phyloP scores from a whole-genome alignment of 1,140 invertebrate species.

The Saccostrea glomerata region DNA sequence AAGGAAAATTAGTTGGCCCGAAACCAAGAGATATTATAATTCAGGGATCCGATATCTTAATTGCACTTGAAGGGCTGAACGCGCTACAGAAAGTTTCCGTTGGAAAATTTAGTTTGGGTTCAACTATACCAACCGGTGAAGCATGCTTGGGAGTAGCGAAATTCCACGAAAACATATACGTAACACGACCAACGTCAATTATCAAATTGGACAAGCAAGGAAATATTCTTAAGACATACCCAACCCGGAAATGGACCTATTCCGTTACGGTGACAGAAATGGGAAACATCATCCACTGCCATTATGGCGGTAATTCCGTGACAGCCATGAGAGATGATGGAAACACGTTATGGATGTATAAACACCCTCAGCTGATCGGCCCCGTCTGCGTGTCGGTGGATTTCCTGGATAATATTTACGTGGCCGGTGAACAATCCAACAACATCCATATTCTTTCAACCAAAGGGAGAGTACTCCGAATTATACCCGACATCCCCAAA shows the following conservation, averaged over 20 bases:
- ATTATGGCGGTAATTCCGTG: not conserved
- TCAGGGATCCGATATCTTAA: not conserved
- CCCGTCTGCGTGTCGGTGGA: not conserved
- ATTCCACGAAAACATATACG: not conserved
- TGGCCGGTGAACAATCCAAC: not conserved
- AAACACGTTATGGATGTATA: not conserved
- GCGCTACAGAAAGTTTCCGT: not conserved
- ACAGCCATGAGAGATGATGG: not conserved
- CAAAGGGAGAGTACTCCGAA: not conserved
- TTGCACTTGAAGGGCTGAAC: not conserved
- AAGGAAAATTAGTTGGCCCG: not conserved
- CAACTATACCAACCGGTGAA: not conserved
- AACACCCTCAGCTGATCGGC: not conserved
- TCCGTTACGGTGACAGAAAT: not conserved
- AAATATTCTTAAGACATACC: not conserved
- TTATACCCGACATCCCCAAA: not conserved
- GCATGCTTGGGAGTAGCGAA: not conserved
- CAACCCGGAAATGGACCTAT: not conserved
- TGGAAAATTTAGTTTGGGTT: not conserved
- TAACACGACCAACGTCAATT: not conserved
- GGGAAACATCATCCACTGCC: not conserved
- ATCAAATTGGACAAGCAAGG: not conserved
- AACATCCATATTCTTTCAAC: not conserved
- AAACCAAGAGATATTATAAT: not conserved
- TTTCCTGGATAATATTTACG: not conserved